A percentile compares a stretch with the other conserved stretches of the same genome.
Evolutionary conservation across 2,113 vertebrate genomes (phyloP).

Genomic region (Eolophus roseicapilla): DNA sequence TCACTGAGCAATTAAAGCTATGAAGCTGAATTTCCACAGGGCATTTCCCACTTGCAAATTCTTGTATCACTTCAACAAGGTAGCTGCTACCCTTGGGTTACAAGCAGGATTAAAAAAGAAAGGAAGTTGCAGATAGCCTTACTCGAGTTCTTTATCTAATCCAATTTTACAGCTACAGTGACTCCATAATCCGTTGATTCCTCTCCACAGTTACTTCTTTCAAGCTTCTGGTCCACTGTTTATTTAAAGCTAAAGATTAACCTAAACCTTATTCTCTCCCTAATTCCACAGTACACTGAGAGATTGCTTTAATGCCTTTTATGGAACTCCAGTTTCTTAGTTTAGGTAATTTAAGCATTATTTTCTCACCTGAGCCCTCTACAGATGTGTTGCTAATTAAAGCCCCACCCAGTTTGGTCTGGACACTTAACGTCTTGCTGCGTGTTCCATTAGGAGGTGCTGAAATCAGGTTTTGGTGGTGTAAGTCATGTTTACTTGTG

Average conservation of each 20-base stretch:
- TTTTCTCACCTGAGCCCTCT: not conserved
- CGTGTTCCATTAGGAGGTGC: not conserved
- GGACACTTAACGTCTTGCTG: not conserved
- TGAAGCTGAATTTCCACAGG: not conserved
- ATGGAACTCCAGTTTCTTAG: not conserved
- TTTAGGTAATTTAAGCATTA: not conserved
- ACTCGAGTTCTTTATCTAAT: constrained; percentile 17
- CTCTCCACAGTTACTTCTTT: not conserved
- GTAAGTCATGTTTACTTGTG: not conserved
- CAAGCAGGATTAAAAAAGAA: not conserved
- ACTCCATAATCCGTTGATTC: not conserved
- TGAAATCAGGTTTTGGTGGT: not conserved
- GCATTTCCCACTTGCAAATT: not conserved
- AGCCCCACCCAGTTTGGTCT: not conserved
- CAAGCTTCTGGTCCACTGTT: not conserved
- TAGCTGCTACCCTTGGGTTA: not conserved
- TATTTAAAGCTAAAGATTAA: not conserved
- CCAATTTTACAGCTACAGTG: constrained; percentile 25
- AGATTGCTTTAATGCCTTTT: not conserved
- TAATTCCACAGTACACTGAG: not conserved
- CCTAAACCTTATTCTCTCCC: not conserved
- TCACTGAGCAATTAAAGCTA: not conserved
- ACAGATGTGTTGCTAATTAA: not conserved
- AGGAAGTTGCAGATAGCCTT: not conserved
- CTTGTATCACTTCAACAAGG: not conserved